Evolutionary conservation across 2,797 vertebrate genomes (phyloP).

Genomic region (Enteromius argenteus): DNA sequence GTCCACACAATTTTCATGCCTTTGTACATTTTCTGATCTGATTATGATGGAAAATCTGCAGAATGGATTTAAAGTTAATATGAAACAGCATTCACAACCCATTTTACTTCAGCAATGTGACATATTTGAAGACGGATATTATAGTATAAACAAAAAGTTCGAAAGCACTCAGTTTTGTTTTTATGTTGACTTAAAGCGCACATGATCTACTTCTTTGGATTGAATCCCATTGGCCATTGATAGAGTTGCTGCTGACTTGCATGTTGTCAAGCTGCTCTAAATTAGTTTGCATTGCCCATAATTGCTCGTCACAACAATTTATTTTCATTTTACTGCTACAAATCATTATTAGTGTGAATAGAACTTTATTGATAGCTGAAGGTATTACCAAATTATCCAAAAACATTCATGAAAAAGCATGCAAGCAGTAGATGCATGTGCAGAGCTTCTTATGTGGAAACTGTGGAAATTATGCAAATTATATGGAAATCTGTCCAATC

Average conservation of each 20-base stretch:
- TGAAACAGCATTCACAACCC: constrained; percentile 6
- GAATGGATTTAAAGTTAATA: constrained; percentile 12
- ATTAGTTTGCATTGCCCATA: not conserved
- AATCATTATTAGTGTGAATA: not conserved
- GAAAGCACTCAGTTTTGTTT: not conserved
- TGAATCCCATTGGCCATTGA: not conserved
- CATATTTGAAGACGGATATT: not conserved
- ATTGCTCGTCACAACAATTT: not conserved
- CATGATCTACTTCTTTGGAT: not conserved
- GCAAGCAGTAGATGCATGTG: not conserved
- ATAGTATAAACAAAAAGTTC: not conserved
- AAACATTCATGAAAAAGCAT: not conserved
- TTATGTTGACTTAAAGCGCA: not conserved
- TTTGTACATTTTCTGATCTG: constrained; percentile 20
- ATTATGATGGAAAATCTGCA: constrained; percentile 22
- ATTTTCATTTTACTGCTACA: not conserved
- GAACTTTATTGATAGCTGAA: not conserved
- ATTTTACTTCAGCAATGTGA: constrained; percentile 7
- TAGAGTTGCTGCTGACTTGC: not conserved
- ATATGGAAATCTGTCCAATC: not conserved
- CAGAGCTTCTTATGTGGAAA: not conserved
- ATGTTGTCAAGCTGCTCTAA: not conserved
- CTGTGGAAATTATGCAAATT: not conserved
- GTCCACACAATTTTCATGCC: not conserved
- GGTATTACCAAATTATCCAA: not conserved